Conservation (phyloP, 2,888 invertebrate genomes). For the Cosmopolites sordidus region DNA sequence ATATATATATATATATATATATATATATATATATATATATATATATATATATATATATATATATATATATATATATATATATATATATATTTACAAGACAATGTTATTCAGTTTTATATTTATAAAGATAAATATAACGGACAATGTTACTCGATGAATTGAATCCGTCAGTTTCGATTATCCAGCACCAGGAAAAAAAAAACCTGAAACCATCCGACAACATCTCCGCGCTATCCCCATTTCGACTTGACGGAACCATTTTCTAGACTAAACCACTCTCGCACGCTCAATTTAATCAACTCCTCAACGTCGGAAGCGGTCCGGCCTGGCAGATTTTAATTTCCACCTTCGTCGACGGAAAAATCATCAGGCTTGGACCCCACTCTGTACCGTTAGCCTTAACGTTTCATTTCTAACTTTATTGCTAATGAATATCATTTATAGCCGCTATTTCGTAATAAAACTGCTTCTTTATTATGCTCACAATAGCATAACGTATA, state of each 20-base stretch:
- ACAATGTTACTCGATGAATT: too few species aligned
- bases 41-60: too few species aligned
- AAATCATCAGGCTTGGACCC: constrained; percentile 9
- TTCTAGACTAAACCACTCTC: neutral
- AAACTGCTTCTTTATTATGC: constrained; percentile 19
- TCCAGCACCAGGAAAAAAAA: neutral
- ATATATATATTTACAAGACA: too few species aligned
- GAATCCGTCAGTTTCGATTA: too few species aligned
- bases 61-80: too few species aligned
- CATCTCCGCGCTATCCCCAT: neutral
- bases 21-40: too few species aligned
- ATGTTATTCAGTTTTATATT: too few species aligned
- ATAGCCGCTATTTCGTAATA: constrained; percentile 17
- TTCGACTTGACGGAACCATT: neutral
- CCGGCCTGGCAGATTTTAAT: constrained; percentile 9
- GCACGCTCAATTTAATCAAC: constrained; percentile 1
- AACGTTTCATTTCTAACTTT: constrained; percentile 16
- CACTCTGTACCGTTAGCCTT: constrained; percentile 11
- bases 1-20: too few species aligned
- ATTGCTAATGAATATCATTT: constrained; percentile 22
- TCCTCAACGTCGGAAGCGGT: neutral
- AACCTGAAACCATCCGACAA: neutral
- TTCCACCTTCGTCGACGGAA: constrained; percentile 5
- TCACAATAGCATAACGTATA: constrained; percentile 17
- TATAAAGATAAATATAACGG: too few species aligned